Conservation (phyloP, 2,888 invertebrate species). For the Catocala sponsa region DNA sequence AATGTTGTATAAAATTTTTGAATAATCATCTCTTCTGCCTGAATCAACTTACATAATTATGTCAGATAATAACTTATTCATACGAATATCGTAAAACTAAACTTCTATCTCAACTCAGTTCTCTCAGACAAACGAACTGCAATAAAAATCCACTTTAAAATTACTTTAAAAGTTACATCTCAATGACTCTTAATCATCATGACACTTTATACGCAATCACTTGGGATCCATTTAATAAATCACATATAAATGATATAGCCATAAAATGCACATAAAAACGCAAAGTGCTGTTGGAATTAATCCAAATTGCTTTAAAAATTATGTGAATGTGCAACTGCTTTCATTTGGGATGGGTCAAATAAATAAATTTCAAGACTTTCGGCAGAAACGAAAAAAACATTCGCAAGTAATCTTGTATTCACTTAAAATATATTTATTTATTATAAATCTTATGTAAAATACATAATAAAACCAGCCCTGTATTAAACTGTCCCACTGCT, state of each 20-base stretch:
- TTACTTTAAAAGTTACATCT: constrained; percentile 2
- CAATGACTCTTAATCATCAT: not conserved
- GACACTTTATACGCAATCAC: constrained; percentile 26
- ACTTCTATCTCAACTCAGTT: too few species aligned
- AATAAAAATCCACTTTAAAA: not conserved
- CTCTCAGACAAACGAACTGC: too few species aligned
- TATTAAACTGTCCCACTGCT: too few species aligned
- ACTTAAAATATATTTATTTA: too few species aligned
- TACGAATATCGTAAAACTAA: too few species aligned
- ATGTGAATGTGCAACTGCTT: constrained; percentile 4
- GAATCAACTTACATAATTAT: too few species aligned
- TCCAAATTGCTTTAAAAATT: constrained; percentile 36
- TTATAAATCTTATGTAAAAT: too few species aligned
- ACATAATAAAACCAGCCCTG: too few species aligned
- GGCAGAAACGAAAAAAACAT: not conserved
- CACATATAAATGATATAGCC: constrained; percentile 38
- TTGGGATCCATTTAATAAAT: constrained; percentile 31
- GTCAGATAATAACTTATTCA: too few species aligned
- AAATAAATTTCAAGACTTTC: constrained; percentile 2
- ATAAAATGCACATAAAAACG: constrained; percentile 45
- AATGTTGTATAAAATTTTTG: too few species aligned
- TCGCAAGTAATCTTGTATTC: too few species aligned
- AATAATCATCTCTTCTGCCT: too few species aligned
- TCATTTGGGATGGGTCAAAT: constrained; percentile 12
- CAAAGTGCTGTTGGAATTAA: constrained; percentile 49